A percentile compares a stretch with the other conserved stretches of the same genome.
Conservation (phyloP, 1,140 invertebrate genomes). For the Rhopalosiphum padi region DNA sequence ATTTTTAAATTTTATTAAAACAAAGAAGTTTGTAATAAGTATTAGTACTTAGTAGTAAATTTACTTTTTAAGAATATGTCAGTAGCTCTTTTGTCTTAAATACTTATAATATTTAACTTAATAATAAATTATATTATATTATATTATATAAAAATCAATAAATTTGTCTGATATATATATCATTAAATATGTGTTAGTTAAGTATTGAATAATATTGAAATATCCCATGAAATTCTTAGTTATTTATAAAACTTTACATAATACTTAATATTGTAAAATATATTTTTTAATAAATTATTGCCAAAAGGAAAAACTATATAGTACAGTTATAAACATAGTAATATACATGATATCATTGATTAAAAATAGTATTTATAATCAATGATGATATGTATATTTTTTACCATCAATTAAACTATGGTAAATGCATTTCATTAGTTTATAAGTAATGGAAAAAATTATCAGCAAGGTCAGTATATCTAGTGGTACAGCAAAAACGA, state of each 20-base stretch:
- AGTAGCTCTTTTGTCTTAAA: background rate
- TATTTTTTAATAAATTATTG: too few relatives aligned
- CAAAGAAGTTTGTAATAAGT: background rate
- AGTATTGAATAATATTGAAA: background rate
- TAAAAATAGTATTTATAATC: too few relatives aligned
- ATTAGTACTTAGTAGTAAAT: background rate
- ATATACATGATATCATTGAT: too few relatives aligned
- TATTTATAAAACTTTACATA: background rate
- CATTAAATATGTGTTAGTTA: too few relatives aligned
- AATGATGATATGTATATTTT: too few relatives aligned
- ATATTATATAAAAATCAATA: background rate
- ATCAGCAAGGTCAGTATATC: background rate
- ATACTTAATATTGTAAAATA: background rate
- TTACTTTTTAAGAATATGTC: background rate
- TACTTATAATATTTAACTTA: background rate
- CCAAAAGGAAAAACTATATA: too few relatives aligned
- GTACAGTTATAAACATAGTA: too few relatives aligned
- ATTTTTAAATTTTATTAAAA: background rate
- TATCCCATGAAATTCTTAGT: background rate
- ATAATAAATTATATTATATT: background rate
- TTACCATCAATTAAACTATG: too few relatives aligned
- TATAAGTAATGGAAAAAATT: background rate
- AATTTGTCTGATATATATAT: background rate
- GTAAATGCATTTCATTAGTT: too few relatives aligned
- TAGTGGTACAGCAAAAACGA: background rate